Evolutionary conservation across 2,113 vertebrate genomes (phyloP), one percentile per base, ranked within the genome.

Genomic region (Struthio camelus): DNA sequence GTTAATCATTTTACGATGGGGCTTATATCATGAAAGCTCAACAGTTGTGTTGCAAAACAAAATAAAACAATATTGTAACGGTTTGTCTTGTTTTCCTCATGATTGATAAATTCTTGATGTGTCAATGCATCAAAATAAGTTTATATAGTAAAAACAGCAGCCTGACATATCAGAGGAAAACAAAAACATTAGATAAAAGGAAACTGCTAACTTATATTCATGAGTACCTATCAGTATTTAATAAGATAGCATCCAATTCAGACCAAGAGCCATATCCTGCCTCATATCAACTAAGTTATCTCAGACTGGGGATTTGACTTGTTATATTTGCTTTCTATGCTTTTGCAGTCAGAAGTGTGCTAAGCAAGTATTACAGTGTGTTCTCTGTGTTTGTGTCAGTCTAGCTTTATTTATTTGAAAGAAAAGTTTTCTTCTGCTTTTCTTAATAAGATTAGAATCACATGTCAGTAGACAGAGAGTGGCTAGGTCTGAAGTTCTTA

Each of bases 401-500:
- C n/a, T 69, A 36, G 27, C 50, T 53, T 54, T 28, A 19, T 53
- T 54, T 28, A 19, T 72, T 85, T 92, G 66, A 87, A 87, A 82
- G 48, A 90, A 89, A 90, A 84, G 64, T 90, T 95, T 64, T 67
- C 51, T 84, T 90, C 92, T 76, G 51, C n/a, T 96, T 50, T 93
- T 84, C 58, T 79, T 79, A 46, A 80, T 18, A 56, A 86, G 80
- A 69, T 69, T 48, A 64, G 34, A 88, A 76, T 89, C 48, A 61
- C 3, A 1, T 93, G 89, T 94, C 70, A 3, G 1, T 64, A 0
- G 0, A 12, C n/a, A 67, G 70, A 40, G 89, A 59, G 25, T 44
- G 38, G n/a, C 70, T 72, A 78, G 42, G 34, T 93, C 77, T 93
- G 77, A n/a, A 84, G 56, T 69, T 87, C 20, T 34, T 81, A 80